phyloP scores from a whole-genome alignment of 2,797 vertebrate genomes.

The Dicrostonyx torquatus region DNA sequence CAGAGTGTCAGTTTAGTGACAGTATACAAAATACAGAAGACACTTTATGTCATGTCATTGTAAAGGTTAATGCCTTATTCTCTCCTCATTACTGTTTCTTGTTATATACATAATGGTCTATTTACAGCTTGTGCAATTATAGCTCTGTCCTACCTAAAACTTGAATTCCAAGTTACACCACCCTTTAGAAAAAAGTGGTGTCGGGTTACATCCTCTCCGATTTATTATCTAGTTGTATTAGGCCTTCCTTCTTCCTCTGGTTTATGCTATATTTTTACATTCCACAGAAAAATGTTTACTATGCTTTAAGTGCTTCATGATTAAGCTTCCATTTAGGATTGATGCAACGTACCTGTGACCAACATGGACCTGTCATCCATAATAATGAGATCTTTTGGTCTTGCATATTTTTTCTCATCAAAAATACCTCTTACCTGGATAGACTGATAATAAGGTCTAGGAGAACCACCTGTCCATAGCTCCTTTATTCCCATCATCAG shows the following conservation, averaged over 20 bases:
- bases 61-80: not conserved
- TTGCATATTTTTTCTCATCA: not conserved
- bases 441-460: conserved; percentile 6
- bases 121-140: not conserved
- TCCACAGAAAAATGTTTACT: not conserved
- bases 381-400: not conserved
- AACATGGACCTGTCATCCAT: rapidly evolving
- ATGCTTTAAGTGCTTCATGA: not conserved
- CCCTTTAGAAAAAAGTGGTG: not conserved
- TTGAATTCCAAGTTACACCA: not conserved
- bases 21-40: not conserved
- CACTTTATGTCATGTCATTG: conserved; percentile 6
- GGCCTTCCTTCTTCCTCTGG: not conserved
- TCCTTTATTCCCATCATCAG: conserved; percentile 52
- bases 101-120: not conserved
- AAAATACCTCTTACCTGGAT: not conserved
- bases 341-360: not conserved
- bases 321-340: not conserved
- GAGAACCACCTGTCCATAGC: not conserved
- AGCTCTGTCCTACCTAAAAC: not conserved
- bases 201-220: not conserved
- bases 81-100: conserved; percentile 20
- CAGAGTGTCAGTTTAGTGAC: not conserved
- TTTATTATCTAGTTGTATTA: not conserved
- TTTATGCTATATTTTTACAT: not conserved